Conservation (phyloP, 2,113 vertebrate genomes). For the Phalacrocorax aristotelis region DNA sequence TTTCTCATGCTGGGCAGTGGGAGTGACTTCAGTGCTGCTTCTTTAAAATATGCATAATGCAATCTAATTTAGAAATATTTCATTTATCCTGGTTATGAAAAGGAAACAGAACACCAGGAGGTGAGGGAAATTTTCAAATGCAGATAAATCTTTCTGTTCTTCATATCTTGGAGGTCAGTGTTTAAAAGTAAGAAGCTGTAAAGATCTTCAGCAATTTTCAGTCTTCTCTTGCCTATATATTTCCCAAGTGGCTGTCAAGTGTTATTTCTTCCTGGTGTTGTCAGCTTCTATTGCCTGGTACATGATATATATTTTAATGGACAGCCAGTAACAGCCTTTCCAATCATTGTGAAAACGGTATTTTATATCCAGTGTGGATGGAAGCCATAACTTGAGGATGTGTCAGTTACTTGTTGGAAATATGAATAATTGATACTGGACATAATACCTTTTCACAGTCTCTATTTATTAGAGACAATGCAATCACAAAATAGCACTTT, state of each 20-base stretch:
- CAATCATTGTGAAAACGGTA: not conserved
- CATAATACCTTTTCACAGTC: slow-evolving; percentile 20
- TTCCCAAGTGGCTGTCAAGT: slow-evolving; percentile 39
- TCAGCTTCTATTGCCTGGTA: slow-evolving; percentile 29
- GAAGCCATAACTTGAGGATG: slow-evolving; percentile 1
- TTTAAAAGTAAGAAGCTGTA: slow-evolving; percentile 26
- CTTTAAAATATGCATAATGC: not conserved
- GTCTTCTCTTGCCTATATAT: slow-evolving; percentile 26
- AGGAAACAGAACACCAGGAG: not conserved
- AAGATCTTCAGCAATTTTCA: slow-evolving; percentile 20
- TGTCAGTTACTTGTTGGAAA: slow-evolving; percentile 15
- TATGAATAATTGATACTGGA: slow-evolving; percentile 46
- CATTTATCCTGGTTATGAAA: not conserved
- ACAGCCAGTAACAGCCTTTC: slow-evolving; percentile 36
- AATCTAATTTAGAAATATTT: not conserved
- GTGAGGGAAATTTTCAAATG: not conserved
- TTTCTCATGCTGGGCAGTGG: not conserved
- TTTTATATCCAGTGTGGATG: slow-evolving; percentile 23
- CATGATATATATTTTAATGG: slow-evolving; percentile 61
- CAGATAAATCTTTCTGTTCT: not conserved
- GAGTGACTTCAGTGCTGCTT: not conserved
- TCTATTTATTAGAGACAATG: slow-evolving; percentile 4
- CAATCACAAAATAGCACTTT: not conserved
- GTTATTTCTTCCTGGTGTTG: slow-evolving; percentile 16
- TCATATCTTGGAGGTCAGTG: slow-evolving; percentile 16